These are phyloP conservation scores for Fopius arisanus DNA, from an alignment of 1,140 invertebrate species.

Conservation along the genomic window DNA sequence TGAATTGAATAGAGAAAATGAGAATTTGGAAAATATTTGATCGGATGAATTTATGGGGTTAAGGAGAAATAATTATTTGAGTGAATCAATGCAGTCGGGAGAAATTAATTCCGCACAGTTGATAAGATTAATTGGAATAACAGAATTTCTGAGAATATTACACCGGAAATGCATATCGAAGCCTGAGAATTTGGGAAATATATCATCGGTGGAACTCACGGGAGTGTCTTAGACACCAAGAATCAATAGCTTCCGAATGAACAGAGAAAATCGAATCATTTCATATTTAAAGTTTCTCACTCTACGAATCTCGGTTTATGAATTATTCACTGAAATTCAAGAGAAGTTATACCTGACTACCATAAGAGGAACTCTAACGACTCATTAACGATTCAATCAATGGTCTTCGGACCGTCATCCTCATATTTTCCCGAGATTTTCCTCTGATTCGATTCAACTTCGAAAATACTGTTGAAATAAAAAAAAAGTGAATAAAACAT, in stretches of 20 bases:
- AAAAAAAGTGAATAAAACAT: not conserved
- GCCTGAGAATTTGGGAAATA: no score
- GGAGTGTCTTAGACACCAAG: not conserved
- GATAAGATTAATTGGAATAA: no score
- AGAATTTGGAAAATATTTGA: no score
- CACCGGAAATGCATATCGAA: no score
- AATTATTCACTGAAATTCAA: conserved; percentile 8
- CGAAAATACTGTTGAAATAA: no score
- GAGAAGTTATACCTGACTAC: conserved; percentile 26
- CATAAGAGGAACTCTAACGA: conserved; percentile 33
- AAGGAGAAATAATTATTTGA: no score
- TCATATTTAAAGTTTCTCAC: conserved; percentile 25
- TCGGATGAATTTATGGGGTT: no score
- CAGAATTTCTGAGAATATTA: no score
- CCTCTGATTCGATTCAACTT: not conserved
- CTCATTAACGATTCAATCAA: conserved; percentile 32
- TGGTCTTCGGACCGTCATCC: not conserved
- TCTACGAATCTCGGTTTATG: not conserved
- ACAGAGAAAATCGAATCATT: conserved; percentile 34
- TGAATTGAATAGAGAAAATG: no score
- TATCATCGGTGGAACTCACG: not conserved
- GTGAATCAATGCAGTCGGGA: no score
- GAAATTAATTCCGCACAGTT: no score
- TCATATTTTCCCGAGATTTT: not conserved
- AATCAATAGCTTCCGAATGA: conserved; percentile 37